Percentiles rank a stretch among this genome's conserved stretches.
Conservation (phyloP, 2,113 vertebrate species). For the Pogonocichla stellata region DNA sequence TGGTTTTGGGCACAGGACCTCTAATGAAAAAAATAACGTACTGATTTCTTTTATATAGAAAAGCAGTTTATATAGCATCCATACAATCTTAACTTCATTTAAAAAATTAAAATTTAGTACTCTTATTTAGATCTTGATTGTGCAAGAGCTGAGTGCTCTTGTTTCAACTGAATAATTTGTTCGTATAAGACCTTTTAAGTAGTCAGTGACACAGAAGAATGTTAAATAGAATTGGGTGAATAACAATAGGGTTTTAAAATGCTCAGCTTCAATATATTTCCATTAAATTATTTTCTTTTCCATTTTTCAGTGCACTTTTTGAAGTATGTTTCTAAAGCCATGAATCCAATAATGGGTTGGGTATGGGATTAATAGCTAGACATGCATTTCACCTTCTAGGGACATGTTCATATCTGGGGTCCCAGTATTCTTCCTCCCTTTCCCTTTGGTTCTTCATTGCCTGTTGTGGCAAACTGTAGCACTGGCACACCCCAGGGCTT, state of each 20-base stretch:
- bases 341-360: not conserved
- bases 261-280: conserved; percentile 2
- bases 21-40: not conserved
- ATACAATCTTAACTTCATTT: not conserved
- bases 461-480: rapidly evolving
- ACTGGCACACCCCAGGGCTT: not conserved
- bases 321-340: not conserved
- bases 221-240: conserved; percentile 43
- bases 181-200: conserved; percentile 34
- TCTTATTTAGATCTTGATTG: conserved; percentile 14
- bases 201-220: conserved; percentile 36
- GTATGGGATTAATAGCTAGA: not conserved
- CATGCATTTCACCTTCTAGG: not conserved
- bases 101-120: not conserved
- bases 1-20: not conserved
- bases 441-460: not conserved
- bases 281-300: conserved; percentile 32
- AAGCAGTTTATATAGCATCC: not conserved
- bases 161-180: conserved; percentile 34
- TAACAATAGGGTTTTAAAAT: conserved; percentile 30
- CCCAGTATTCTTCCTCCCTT: not conserved
- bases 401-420: not conserved
- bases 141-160: conserved; percentile 14
- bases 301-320: not conserved
- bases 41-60: not conserved